A percentile compares a stretch with the other conserved stretches of the same genome.
These are phyloP conservation scores for Phataginus tricuspis DNA, from an alignment of 2,797 vertebrate genomes.

Conservation along the genomic window DNA sequence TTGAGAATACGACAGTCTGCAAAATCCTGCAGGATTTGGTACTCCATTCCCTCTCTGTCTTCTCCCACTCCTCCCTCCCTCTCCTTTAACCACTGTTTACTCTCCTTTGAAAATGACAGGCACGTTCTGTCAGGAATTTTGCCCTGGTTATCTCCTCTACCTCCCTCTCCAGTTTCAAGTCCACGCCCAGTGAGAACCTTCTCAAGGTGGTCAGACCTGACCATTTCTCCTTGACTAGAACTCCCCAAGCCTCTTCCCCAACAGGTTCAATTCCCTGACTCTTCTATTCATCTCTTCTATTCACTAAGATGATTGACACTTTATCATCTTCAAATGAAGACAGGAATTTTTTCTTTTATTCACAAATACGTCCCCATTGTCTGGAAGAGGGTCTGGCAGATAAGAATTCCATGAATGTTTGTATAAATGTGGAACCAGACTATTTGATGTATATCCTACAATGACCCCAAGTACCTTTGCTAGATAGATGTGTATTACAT, in stretches of 20 bases:
- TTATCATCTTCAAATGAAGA: background rate
- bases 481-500: background rate
- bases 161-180: background rate
- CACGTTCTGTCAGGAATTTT: background rate
- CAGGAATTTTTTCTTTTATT: conserved; percentile 26
- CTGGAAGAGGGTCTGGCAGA: background rate
- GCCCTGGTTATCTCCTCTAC: background rate
- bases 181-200: background rate
- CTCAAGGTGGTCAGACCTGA: background rate
- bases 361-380: background rate
- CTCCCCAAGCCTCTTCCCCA: background rate
- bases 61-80: background rate
- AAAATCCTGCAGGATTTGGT: background rate
- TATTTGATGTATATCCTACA: background rate
- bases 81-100: background rate
- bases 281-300: background rate
- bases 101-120: background rate
- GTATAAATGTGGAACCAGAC: background rate
- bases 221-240: background rate
- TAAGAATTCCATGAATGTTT: background rate
- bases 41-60: background rate
- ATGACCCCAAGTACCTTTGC: background rate
- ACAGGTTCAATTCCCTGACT: background rate
- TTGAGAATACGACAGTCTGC: background rate
- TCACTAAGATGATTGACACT: background rate